phyloP scores from a whole-genome alignment of 2,797 vertebrate genomes.

The Allobates femoralis region DNA sequence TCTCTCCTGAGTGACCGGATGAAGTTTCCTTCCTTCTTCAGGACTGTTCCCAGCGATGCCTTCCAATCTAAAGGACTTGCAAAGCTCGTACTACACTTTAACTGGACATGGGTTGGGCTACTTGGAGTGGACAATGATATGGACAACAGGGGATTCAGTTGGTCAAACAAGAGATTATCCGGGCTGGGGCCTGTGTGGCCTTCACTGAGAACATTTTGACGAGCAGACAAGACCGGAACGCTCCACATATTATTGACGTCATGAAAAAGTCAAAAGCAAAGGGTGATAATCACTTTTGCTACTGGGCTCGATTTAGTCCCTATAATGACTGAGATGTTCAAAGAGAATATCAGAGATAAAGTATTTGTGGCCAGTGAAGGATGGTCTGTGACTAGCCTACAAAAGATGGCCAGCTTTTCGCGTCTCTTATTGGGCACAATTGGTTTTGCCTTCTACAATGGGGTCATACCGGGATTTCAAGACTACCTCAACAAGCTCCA shows the following conservation, averaged over 20 bases:
- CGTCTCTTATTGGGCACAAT: conserved; percentile 20
- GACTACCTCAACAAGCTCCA: conserved; percentile 26
- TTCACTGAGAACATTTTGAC: conserved; percentile 11
- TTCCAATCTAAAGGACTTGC: conserved; percentile 30
- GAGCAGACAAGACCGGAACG: not conserved
- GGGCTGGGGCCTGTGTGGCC: conserved; percentile 1
- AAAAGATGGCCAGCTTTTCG: not conserved
- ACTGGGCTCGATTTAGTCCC: not conserved
- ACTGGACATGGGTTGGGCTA: conserved; percentile 35
- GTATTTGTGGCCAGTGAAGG: conserved; percentile 50
- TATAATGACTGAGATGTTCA: conserved; percentile 17
- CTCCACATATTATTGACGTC: conserved; percentile 3
- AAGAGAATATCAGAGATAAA: conserved; percentile 8
- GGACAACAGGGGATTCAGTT: conserved; percentile 37
- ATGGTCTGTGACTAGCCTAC: conserved; percentile 18
- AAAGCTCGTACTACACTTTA: conserved; percentile 4
- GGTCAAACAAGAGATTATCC: conserved; percentile 23
- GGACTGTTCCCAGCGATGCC: conserved; percentile 28
- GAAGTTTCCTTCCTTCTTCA: conserved; percentile 25
- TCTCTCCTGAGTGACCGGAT: conserved; percentile 10
- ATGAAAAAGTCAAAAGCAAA: conserved; percentile 37
- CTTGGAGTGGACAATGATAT: conserved; percentile 51
- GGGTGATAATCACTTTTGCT: conserved; percentile 11
- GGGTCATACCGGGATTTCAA: conserved; percentile 28
- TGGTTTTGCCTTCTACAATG: conserved; percentile 22